Base-by-base conservation (phyloP, 2,113 vertebrate genomes). In the Ramphastos sulfuratus region DNA sequence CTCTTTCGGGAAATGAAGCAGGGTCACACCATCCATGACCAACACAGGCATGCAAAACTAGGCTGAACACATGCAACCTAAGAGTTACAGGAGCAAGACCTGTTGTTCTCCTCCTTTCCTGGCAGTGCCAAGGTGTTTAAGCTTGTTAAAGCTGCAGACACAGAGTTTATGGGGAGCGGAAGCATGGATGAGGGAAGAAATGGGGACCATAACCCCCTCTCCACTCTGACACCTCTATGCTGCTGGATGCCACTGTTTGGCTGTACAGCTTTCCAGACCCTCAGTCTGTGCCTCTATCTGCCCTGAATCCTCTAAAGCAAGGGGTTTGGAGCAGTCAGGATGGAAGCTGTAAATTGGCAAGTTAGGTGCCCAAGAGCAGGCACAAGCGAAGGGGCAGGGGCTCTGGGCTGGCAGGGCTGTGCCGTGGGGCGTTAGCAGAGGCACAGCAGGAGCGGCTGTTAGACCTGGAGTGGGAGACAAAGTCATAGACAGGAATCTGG, bases 401-500 rank as follows among this genome's bases (percentile, higher is more conserved):
- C 78, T n/a, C 30, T 23, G 75, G 75, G 58, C 63, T 42, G 44
- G 46, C n/a, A 64, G 61, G 64, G 64, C 69, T 52, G 69, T 0
- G 0, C 85, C 1, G 0, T 18, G 3, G 85, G 63, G 63, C 52
- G 3, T 89, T 56, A 92, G 87, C 54, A 5, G 66, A 67, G 20
- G 69, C 88, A 44, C 3, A 2, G 82, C 82, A 58, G 69, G 67
- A 61, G 48, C 55, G 0, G 77, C 52, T 60, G 30, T 86, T 98
- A 98, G 92, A 99, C 99, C 99, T 98, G 95, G 99, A 99, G 98
- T 99, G 99, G 78, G 98, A 98, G 91, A 99, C 99, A 94, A 99
- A 99, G 97, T 99, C 99, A 67, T 99, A 99, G 83, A 99, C 98
- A 1, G 99, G 99, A 73, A 99, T 99, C 97, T 99, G 98, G 77